These are phyloP conservation scores for Halisarca cf. caerulea DNA, from an alignment of 37 sponge, comb jelly and placozoan species.

Conservation along the genomic window DNA sequence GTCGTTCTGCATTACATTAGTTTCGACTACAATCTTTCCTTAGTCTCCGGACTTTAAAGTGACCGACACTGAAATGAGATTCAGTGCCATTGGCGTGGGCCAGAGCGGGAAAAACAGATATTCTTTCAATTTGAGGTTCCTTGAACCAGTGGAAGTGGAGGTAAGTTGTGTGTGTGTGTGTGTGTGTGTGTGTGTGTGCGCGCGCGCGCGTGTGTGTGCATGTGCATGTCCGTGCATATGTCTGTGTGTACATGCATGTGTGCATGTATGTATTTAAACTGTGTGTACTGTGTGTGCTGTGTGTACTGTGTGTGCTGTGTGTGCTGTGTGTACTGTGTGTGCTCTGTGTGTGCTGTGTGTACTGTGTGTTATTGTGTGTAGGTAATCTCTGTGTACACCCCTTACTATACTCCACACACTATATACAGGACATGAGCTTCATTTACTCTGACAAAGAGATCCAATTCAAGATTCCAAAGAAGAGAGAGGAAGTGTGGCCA, in stretches of 20 bases:
- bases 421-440: constrained; percentile 53
- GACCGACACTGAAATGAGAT: constrained; percentile 56
- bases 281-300: no score
- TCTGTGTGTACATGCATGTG: no score
- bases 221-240: no score
- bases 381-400: not conserved
- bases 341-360: no score
- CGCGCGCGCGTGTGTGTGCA: no score
- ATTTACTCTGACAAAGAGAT: constrained; percentile 71
- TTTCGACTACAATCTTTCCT: no score
- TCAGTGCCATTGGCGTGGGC: constrained; percentile 76
- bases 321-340: no score
- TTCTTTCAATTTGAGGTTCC: constrained; percentile 70
- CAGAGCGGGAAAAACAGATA: constrained; percentile 58
- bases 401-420: not conserved
- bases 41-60: constrained; percentile 77
- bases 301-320: no score
- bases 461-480: constrained; percentile 74
- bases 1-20: no score
- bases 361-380: no score
- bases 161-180: constrained; percentile 23
- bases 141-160: constrained; percentile 67
- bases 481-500: constrained; percentile 71
- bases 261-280: no score
- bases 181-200: no score